Percentiles rank a stretch among this genome's conserved stretches.
These are phyloP conservation scores for Caenorhabditis japonica DNA, from an alignment of 2,888 invertebrate genomes.

Conservation along the genomic window DNA sequence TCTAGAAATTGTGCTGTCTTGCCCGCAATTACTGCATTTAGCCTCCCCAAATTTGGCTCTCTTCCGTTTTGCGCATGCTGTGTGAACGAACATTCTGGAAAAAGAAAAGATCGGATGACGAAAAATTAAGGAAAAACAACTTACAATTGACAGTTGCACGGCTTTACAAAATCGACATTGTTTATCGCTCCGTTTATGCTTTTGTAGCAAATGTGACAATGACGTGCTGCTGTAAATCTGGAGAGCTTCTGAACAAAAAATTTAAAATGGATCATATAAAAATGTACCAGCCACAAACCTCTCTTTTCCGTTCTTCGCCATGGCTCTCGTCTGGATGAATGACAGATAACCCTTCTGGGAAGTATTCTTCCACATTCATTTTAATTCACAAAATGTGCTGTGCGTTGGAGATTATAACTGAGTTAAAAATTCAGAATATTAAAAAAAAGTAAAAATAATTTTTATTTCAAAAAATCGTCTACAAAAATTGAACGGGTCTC, in stretches of 20 bases:
- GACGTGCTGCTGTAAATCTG: constrained; percentile 7
- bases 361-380: constrained; percentile 45
- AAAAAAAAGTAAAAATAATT: too few species aligned
- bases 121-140: background rate
- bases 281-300: too few species aligned
- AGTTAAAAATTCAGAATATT: too few species aligned
- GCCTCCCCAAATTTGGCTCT: constrained; percentile 19
- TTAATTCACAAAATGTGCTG: too few species aligned
- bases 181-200: constrained; percentile 8
- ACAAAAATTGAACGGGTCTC: too few species aligned
- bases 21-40: constrained; percentile 40
- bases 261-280: background rate
- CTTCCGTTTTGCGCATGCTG: constrained; percentile 17
- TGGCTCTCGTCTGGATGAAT: constrained; percentile 37
- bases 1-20: constrained; percentile 20
- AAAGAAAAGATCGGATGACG: background rate
- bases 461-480: too few species aligned
- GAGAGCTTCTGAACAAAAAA: background rate
- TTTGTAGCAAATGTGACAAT: constrained; percentile 46
- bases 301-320: constrained; percentile 11
- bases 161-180: constrained; percentile 36
- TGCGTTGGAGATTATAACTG: too few species aligned
- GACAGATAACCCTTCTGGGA: constrained; percentile 33
- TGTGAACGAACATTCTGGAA: constrained; percentile 38
- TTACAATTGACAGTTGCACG: constrained; percentile 36